phyloP scores from a whole-genome alignment of 2,888 invertebrate genomes.

The Oxycera nigricornis region DNA sequence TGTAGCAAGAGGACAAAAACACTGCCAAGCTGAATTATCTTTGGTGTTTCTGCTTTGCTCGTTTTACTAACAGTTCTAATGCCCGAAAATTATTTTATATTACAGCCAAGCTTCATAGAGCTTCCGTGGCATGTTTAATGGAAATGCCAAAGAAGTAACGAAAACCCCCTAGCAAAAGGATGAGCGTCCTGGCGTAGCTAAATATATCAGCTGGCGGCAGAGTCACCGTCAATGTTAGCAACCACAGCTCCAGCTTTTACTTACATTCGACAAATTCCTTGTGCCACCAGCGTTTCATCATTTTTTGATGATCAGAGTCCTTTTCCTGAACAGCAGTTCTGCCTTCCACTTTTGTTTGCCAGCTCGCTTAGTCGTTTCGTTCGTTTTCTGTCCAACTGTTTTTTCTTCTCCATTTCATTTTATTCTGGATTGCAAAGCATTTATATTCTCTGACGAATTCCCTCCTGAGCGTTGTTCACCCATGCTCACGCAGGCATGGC shows the following conservation, averaged over 20 bases:
- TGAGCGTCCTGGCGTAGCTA: background rate
- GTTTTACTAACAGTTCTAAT: conserved; percentile 8
- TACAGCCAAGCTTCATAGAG: background rate
- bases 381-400: conserved; percentile 8
- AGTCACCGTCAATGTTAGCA: background rate
- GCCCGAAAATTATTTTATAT: conserved; percentile 31
- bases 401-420: conserved; percentile 29
- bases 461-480: background rate
- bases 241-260: background rate
- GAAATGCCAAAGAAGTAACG: background rate
- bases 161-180: background rate
- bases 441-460: conserved; percentile 18
- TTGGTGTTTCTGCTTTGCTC: background rate
- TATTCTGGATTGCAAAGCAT: conserved; percentile 29
- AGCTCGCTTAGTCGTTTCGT: background rate
- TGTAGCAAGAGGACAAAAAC: background rate
- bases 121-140: background rate
- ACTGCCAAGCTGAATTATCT: background rate
- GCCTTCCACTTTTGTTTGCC: conserved; percentile 4
- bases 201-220: conserved; percentile 5
- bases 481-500: background rate
- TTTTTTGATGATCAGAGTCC: conserved; percentile 31
- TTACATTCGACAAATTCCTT: background rate
- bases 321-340: conserved; percentile 5
- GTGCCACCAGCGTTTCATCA: background rate